phyloP scores from a whole-genome alignment of 2,113 vertebrate genomes.

The Tragelaphus strepsiceros region DNA sequence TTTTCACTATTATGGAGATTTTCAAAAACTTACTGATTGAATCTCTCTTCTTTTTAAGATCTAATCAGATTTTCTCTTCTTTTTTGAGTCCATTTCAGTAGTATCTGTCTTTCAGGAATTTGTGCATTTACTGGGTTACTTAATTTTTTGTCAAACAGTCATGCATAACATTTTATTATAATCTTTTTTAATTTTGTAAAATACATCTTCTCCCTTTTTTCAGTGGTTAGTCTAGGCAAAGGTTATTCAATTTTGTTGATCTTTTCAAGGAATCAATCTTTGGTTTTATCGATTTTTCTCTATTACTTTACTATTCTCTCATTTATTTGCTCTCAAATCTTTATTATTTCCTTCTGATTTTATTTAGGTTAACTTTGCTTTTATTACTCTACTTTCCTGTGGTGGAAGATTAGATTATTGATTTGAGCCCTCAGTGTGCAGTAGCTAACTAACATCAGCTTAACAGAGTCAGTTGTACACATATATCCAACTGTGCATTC shows the following conservation, averaged over 20 bases:
- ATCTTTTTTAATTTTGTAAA: neutral
- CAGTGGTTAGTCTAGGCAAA: neutral
- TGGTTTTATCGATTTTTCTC: neutral
- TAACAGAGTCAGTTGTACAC: neutral
- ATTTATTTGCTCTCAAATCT: neutral
- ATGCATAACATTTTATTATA: neutral
- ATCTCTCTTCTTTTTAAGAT: neutral
- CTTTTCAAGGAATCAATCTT: neutral
- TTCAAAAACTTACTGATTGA: neutral
- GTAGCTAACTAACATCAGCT: neutral
- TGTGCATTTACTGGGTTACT: neutral
- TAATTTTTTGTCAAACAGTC: neutral
- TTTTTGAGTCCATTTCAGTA: neutral
- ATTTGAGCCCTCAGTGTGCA: neutral
- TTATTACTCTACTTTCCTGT: neutral
- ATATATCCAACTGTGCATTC: neutral
- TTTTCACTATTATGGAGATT: neutral
- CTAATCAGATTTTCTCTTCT: neutral
- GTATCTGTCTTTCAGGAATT: neutral
- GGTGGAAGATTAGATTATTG: neutral
- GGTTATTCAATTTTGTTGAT: neutral
- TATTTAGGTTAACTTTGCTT: neutral
- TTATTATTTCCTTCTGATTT: neutral
- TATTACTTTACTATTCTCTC: neutral
- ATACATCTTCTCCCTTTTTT: neutral